Evolutionary conservation across 2,797 vertebrate genomes (phyloP), one percentile per base, ranked within the genome.

Genomic region (Garrulus glandarius): DNA sequence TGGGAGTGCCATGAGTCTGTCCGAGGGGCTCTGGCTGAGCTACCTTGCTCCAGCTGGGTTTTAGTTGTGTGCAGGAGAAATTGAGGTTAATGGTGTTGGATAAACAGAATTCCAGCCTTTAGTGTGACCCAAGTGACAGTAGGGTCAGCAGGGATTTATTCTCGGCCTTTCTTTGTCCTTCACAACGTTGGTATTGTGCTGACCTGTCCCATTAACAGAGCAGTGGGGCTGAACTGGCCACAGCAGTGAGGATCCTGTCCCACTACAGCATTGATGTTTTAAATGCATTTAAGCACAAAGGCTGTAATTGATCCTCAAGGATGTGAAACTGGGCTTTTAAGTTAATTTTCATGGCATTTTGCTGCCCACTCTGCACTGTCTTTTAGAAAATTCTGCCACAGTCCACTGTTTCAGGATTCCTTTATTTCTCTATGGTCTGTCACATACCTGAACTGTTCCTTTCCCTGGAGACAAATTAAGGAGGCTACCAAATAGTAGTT

Each of bases 181-280:
- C 53, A 4, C 0, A 0, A 3, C 0, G 0, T 4, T 80, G 71
- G 17, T 22, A 8, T 61, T 0, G 0, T 32, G 13, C 53, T 95
- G 92, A 46, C 77, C 88, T 2, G 2, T 72, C 77, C 86, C 75
- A 32, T 83, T 91, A 63, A 34, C 24, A 64, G 39, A 47, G 1
- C 36, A n/a, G 21, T 1, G 4, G n/a, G 53, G 74, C 16, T 84
- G 76, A 76, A 30, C 43, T 76, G 75, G 43, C 61, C 29, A 4
- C 44, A 36, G 1, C 50, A 37, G 1, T 15, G 27, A 34, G 64
- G 49, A 63, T 75, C 49, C 79, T 80, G 50, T 34, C 49, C 60
- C n/a, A 3, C 52, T 56, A 3, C 19, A 32, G 30, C 7, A 7
- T 0, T 74, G 56, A 18, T 60, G 16, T 18, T 20, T 63, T 75